Evolutionary conservation across 2,888 invertebrate species (phyloP), one percentile per base, ranked within the genome.

Genomic region (Acrobasis consociella): DNA sequence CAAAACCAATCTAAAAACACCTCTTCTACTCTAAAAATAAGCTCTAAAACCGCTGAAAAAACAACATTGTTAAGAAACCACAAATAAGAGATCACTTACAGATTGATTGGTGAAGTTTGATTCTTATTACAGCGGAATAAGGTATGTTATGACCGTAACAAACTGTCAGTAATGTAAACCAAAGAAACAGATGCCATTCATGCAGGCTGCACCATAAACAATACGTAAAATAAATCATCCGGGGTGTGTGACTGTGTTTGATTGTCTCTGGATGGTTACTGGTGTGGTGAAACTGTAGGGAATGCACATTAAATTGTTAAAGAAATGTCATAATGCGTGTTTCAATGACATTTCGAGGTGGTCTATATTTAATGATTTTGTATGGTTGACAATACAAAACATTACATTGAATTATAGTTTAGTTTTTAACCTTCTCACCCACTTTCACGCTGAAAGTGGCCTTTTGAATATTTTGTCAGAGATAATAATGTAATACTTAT

Each of bases 151-250:
- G n/a, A 9, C 13, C 52, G 70, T 38, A 51, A 64, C 68, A 65
- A 62, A 66, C 69, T 69, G 74, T 66, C 68, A 69, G 74, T 78
- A 80, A 83, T 82, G 83, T 84, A 85, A 84, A 81, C 81, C 75
- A 76, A 81, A 78, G 76, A 77, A 79, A 73, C 82, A 82, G 81
- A 81, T 82, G 78, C 79, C 81, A 74, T 78, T 77, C 83, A 81
- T 81, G 83, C 83, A 83, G 84, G 76, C 76, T 69, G 73, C 69
- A 80, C 87, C 85, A 87, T 86, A 89, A 89, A 88, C 87, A 88
- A 84, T 75, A 81, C 80, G 85, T 85, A 85, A 86, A 85, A 87
- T 90, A 90, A 89, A 90, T 89, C 90, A 89, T 86, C 5, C 38
- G 39, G 55, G 31, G 52, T 31, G 55, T 55, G 55, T 55, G 58